phyloP scores from a whole-genome alignment of 2,113 vertebrate genomes.

The Arvicanthis niloticus region DNA sequence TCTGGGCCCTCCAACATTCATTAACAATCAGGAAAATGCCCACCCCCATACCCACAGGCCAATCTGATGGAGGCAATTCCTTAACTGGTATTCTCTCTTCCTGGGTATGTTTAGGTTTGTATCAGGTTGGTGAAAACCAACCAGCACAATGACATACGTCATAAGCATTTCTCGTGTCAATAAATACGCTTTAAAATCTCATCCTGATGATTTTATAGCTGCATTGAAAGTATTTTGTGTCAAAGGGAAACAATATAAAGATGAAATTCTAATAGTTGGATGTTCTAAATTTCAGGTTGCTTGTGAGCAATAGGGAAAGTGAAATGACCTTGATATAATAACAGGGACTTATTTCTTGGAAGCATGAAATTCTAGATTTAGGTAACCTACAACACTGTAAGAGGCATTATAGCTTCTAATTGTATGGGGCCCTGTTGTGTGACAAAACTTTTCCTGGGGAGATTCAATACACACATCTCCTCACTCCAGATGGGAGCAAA shows the following conservation, averaged over 20 bases:
- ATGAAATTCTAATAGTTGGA: neutral
- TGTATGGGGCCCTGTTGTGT: neutral
- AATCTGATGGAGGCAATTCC: neutral
- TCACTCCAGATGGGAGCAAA: neutral
- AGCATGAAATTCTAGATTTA: neutral
- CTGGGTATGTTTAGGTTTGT: neutral
- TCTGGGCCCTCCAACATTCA: neutral
- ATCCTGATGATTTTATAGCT: neutral
- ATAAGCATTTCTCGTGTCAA: neutral
- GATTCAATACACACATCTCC: neutral
- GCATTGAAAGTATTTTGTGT: neutral
- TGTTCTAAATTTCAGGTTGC: neutral
- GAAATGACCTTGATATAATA: neutral
- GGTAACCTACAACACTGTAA: neutral
- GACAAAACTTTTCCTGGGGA: neutral
- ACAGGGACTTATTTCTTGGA: neutral
- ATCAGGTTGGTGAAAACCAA: neutral
- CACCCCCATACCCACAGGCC: neutral
- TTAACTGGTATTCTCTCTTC: neutral
- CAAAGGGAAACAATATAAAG: neutral
- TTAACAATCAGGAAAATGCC: neutral
- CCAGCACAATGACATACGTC: neutral
- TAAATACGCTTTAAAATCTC: neutral
- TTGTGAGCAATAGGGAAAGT: neutral
- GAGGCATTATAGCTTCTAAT: neutral